Conservation (phyloP, 2,113 vertebrate genomes). For the Formicarius rufipectus region DNA sequence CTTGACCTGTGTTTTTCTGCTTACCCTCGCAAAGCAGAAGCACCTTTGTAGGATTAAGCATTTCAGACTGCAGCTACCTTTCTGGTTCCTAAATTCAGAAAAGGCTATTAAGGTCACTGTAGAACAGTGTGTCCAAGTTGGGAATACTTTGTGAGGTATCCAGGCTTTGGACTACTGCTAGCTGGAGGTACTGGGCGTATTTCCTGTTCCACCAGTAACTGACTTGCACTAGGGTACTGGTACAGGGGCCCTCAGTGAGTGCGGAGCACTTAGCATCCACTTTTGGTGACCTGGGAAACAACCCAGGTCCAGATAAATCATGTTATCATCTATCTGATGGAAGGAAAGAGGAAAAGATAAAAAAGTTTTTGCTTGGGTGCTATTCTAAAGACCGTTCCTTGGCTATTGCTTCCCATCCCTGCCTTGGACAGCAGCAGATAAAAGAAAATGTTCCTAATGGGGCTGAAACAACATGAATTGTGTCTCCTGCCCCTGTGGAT, state of each 20-base stretch:
- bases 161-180: background rate
- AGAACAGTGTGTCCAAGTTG: background rate
- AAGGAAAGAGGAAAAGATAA: background rate
- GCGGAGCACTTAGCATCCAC: accelerated
- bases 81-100: background rate
- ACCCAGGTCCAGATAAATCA: background rate
- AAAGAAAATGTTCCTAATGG: background rate
- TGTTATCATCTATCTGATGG: background rate
- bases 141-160: background rate
- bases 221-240: background rate
- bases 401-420: background rate
- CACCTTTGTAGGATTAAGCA: background rate
- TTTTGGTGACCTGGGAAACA: background rate
- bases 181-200: background rate
- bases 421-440: background rate
- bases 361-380: background rate
- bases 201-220: background rate
- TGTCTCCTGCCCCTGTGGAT: background rate
- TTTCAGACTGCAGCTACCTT: background rate
- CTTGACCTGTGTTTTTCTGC: background rate
- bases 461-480: background rate
- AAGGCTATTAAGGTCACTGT: background rate
- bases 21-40: background rate
- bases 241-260: background rate
- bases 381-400: background rate